Evolutionary conservation across 2,888 invertebrate genomes (phyloP).

Genomic region (Minunthozetes semirufus): DNA sequence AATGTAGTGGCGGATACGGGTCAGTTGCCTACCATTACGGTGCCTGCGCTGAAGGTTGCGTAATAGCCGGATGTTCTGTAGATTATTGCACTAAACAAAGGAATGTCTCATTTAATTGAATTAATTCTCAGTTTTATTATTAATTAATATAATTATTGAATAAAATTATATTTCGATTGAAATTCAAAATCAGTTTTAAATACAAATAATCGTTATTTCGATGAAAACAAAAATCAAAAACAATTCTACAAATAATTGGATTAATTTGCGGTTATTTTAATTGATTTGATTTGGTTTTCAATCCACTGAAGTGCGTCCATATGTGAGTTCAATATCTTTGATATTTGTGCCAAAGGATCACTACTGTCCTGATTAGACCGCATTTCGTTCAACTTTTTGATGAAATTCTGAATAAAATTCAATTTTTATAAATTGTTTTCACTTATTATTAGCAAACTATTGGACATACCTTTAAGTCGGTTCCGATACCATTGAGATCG

Average conservation of each 20-base stretch:
- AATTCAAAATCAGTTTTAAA: not conserved
- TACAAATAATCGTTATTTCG: not conserved
- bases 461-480: conserved; percentile 68
- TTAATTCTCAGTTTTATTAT: too few relatives aligned
- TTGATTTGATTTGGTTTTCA: conserved; percentile 70
- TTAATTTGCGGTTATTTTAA: conserved; percentile 47
- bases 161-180: not conserved
- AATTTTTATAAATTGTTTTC: not conserved
- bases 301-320: conserved; percentile 95
- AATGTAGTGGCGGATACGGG: not conserved
- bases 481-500: conserved; percentile 86
- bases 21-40: not conserved
- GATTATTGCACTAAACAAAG: not conserved
- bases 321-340: conserved; percentile 87
- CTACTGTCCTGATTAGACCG: conserved; percentile 30
- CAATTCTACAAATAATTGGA: not conserved
- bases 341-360: conserved; percentile 74
- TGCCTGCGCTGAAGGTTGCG: not conserved
- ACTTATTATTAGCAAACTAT: not conserved
- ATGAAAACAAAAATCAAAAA: not conserved
- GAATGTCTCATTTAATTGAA: not conserved
- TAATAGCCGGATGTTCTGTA: not conserved
- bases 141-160: not conserved
- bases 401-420: conserved; percentile 45
- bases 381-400: conserved; percentile 36